Base-by-base conservation (phyloP, 2,113 vertebrate genomes). In the Poicephalus meyeri region DNA sequence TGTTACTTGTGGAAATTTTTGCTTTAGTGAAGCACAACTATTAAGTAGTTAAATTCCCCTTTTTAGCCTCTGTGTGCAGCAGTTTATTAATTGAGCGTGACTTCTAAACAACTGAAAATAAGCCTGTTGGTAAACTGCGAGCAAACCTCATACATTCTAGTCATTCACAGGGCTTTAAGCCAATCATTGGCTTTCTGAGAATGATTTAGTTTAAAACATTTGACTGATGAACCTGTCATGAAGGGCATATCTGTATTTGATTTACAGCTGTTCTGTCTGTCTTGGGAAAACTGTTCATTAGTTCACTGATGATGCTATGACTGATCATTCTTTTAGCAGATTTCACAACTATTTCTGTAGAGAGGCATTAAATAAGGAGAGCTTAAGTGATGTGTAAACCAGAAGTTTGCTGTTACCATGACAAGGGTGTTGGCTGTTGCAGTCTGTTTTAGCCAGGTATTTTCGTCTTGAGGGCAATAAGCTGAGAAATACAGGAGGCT, bases 241-340 rank as follows among this genome's bases (percentile, higher is more conserved):
- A 84, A 80, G 11, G 10, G 33, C 0, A 0, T 20, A 58, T 83
- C 0, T 1, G 13, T 35, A 69, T 83, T 84, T 77, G 39, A 87
- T 39, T 85, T 60, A 73, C 39, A 70, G 55, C 39, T 81, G 26
- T 76, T 91, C 61, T 56, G 5, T 79, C 37, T 80, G 42, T 83
- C 56, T 58, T 86, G 52, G 18, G 76, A 61, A 71, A 53, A 42
- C 20, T 70, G 11, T 65, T 86, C 31, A 76, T 89, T 83, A 80
- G 5, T 81, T 65, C 60, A 39, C 23, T 63, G 74, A 39, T 47
- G 11, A 47, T 70, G 13, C 41, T 61, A 7, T 89, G 79, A 52
- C 39, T 52, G 69, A 70, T 72, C 33, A 47, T 55, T 73, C 39
- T 50, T 61, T 80, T 65, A 71, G 29, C 23, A 50, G 41, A 69